Evolutionary conservation across 2,888 invertebrate genomes (phyloP), one percentile per base, ranked within the genome.

Genomic region (Cantharis rustica): DNA sequence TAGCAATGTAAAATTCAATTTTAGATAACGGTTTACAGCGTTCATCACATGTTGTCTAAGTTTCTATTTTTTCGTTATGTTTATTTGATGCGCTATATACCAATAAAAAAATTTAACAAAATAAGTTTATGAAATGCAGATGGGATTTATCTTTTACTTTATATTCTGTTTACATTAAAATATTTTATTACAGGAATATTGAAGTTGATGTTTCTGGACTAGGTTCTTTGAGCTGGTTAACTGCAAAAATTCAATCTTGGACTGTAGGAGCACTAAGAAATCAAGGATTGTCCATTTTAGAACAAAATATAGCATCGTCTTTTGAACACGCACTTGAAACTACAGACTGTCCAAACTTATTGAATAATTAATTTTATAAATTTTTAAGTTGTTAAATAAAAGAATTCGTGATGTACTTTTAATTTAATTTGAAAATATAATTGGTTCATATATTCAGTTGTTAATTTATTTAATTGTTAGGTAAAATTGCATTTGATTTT

Each of bases 221-320:
- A 17, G 87, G 85, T 4, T 86, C 86, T 10, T 79, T 87, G 47
- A 86, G 85, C 75, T 87, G 87, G 87, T 79, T 87, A 64, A 79
- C 80, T 16, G 81, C 83, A 15, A 80, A 83, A 70, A 73, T 87
- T 23, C 81, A 84, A 47, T 84, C 84, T 3, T 86, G 87, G 85
- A 80, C 85, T 3, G 80, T 85, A 11, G 87, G 86, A n/a, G 83
- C 85, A 78, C 81, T 87, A 10, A 81, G 85, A 64, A 82, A 84
- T 62, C 83, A 80, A 15, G 84, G 84, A 5, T 70, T 85, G 16
- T 76, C 80, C 0, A 82, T 84, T 10, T 79, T 87, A 64, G 84
- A 86, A 70, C 81, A 83, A 69, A 75, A 81, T 72, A 83, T 87
- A 62, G 83, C 75, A 23, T 83, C 82, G 23, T 85, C 86, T 15